phyloP scores from a whole-genome alignment of 2,797 vertebrate species.

The Crenichthys baileyi region DNA sequence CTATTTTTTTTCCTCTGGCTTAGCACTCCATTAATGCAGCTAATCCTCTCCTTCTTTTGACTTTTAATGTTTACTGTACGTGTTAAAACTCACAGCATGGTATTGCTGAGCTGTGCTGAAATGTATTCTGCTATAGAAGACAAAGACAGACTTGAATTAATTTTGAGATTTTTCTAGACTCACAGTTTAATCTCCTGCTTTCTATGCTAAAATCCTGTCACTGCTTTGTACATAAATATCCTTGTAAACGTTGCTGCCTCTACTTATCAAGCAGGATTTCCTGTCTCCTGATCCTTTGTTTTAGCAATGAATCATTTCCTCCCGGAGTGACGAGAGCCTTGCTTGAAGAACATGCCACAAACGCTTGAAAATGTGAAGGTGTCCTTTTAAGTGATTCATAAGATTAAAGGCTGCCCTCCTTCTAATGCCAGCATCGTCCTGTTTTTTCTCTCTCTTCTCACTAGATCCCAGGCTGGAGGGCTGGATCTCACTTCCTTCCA shows the following conservation, averaged over 20 bases:
- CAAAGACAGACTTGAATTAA: not conserved
- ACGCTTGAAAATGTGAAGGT: constrained; percentile 54
- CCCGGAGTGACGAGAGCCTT: constrained; percentile 10
- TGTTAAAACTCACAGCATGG: constrained; percentile 39
- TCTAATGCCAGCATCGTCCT: constrained; percentile 39
- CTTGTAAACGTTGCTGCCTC: not conserved
- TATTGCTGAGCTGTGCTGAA: constrained; percentile 18
- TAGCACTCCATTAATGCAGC: constrained; percentile 11
- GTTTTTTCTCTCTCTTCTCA: constrained; percentile 25
- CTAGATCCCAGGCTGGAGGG: constrained; percentile 91
- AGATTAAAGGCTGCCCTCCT: constrained; percentile 32
- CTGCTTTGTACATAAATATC: constrained; percentile 2
- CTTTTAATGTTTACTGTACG: constrained; percentile 33
- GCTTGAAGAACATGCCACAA: constrained; percentile 40
- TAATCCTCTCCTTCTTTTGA: constrained; percentile 51
- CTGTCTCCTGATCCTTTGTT: constrained; percentile 22
- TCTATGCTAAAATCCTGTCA: not conserved
- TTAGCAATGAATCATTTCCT: constrained; percentile 26
- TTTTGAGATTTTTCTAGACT: not conserved
- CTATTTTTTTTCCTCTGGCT: constrained; percentile 1
- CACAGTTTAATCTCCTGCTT: not conserved
- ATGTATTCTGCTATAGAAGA: constrained; percentile 17
- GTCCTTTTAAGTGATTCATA: constrained; percentile 31
- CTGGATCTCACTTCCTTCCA: constrained; percentile 91
- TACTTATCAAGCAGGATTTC: constrained; percentile 4